These are phyloP conservation scores for Ailurus styani DNA, from an alignment of 2,113 vertebrate species.

Conservation along the genomic window DNA sequence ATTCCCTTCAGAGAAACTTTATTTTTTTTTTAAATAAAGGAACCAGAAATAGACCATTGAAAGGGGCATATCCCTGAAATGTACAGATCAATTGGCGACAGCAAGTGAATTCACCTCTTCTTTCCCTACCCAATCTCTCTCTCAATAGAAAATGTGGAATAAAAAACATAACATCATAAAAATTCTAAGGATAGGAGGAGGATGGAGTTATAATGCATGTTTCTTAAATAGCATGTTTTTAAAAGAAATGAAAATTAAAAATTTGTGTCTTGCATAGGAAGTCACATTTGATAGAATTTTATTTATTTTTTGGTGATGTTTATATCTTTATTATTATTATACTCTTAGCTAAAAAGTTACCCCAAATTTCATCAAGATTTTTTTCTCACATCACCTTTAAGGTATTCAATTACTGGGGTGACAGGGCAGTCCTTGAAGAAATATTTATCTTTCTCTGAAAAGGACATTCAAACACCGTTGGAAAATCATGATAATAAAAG, in stretches of 20 bases:
- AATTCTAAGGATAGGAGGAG: not conserved
- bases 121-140: not conserved
- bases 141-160: slow-evolving; percentile 25
- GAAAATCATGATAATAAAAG: slow-evolving; percentile 69
- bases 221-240: slow-evolving; percentile 41
- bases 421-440: not conserved
- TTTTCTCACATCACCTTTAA: slow-evolving; percentile 17
- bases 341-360: slow-evolving; percentile 29
- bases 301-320: slow-evolving; percentile 12
- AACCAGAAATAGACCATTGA: not conserved
- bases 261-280: not conserved
- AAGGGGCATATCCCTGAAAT: not conserved
- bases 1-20: not conserved
- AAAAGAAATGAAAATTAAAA: slow-evolving; percentile 46
- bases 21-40: not conserved
- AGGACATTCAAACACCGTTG: slow-evolving; percentile 64
- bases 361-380: slow-evolving; percentile 46
- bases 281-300: slow-evolving; percentile 9
- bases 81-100: not conserved
- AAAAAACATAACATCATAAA: not conserved
- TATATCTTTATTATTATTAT: slow-evolving; percentile 31
- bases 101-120: not conserved
- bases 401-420: slow-evolving; percentile 45
- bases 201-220: not conserved
- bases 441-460: slow-evolving; percentile 53